Base-by-base conservation (phyloP, 2,888 invertebrate species). In the Orthosia gothica region DNA sequence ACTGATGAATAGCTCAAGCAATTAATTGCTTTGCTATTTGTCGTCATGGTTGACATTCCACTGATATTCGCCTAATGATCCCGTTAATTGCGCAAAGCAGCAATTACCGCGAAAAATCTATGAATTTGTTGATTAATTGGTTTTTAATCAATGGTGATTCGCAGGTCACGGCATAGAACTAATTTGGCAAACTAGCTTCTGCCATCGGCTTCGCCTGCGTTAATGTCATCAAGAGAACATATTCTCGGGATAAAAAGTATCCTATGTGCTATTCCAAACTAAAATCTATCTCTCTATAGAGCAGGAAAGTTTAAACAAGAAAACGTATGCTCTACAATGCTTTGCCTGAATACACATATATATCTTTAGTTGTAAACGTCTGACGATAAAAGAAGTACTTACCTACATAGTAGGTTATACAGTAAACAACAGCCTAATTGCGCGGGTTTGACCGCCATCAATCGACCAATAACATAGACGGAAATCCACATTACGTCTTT, bases 21-120 rank as follows among this genome's bases (percentile, higher is more conserved):
- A 81, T 83, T 88, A 83, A 83, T 81, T 57, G 81, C 70, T 84
- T 59, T 55, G 72, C 72, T 78, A 69, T 86, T 65, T 82, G 64
- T 67, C 73, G 80, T 77, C 54, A 79, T 63, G 87, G 78, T 78
- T 68, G 82, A 79, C 76, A 84, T 84, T 82, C 88, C 78, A 61
- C 54, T 78, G 80, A 81, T 76, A 82, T 84, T 86, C 70, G 74
- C 79, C 78, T 88, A 88, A 88, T 84, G 88, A 82, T 69, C 70
- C 68, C 62, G 70, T 75, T 86, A 88, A 88, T 88, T 84, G 75
- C 80, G 79, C 70, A 55, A 55, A 64, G 74, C 76, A 55, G 66
- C 81, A 81, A 87, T 88, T 85, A 79, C 83, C 65, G 81, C 67
- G 74, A 81, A 83, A 84, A 84, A 76, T 79, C 78, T 76, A 80